Evolutionary conservation across 30 jellyfish, hydroid and myxozoan genomes (phyloP).

Genomic region (Pseudorhiza aurosa): DNA sequence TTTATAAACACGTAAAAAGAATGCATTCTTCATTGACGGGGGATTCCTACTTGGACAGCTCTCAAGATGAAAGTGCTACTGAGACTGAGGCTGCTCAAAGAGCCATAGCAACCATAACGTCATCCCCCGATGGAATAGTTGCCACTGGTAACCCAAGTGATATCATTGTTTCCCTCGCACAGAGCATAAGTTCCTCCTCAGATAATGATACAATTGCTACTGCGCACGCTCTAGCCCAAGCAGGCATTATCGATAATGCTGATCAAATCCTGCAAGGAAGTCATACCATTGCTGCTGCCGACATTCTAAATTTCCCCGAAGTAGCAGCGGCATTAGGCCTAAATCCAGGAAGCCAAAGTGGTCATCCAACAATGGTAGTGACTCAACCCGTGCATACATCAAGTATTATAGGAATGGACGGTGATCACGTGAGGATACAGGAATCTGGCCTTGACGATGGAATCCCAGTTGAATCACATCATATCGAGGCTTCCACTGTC

Average conservation of each 20-base stretch:
- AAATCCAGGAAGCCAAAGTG: slow-evolving; percentile 79
- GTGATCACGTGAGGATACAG: slow-evolving; percentile 43
- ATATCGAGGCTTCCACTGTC: slow-evolving; percentile 28
- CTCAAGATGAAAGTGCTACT: slow-evolving; percentile 83
- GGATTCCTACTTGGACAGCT: slow-evolving; percentile 46
- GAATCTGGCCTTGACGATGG: slow-evolving; percentile 20
- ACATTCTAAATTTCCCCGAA: slow-evolving; percentile 94
- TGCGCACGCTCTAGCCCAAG: slow-evolving; percentile 92
- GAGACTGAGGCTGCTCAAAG: slow-evolving; percentile 72
- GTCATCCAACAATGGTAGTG: slow-evolving; percentile 78
- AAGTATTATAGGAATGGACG: slow-evolving; percentile 33
- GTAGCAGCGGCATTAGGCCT: slow-evolving; percentile 98
- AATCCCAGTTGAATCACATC: not conserved
- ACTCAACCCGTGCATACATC: slow-evolving; percentile 53
- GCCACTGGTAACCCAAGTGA: slow-evolving; percentile 27
- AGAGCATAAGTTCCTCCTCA: slow-evolving; percentile 59
- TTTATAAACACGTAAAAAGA: slow-evolving; percentile 90
- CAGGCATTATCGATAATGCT: slow-evolving; percentile 85
- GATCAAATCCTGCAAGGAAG: slow-evolving; percentile 77
- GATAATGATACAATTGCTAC: slow-evolving; percentile 72
- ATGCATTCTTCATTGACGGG: slow-evolving; percentile 83
- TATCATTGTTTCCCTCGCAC: slow-evolving; percentile 83
- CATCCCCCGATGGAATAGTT: slow-evolving; percentile 54
- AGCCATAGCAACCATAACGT: slow-evolving; percentile 62
- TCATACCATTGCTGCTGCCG: slow-evolving; percentile 97